A percentile compares a stretch with the other conserved stretches of the same genome.
Conservation (phyloP, 2,797 vertebrate genomes). For the Notolabrus celidotus region DNA sequence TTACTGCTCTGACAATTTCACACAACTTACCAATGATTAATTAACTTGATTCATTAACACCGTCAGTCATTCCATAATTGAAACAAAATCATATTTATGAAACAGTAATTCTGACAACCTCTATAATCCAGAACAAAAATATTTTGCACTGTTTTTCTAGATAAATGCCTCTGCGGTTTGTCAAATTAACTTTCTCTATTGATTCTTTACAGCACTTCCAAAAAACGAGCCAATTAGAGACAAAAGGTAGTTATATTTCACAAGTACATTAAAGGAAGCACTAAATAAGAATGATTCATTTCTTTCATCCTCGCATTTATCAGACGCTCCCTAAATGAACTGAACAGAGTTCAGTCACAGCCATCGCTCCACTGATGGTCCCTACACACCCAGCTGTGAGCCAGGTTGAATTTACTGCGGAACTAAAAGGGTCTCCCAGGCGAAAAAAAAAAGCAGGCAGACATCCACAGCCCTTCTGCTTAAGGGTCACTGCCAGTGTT, state of each 20-base stretch:
- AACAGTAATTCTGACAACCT: not conserved
- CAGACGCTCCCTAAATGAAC: conserved; percentile 21
- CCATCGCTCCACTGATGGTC: conserved; percentile 8
- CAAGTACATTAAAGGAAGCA: not conserved
- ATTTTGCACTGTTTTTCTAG: not conserved
- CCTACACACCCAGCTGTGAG: conserved; percentile 41
- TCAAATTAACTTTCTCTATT: not conserved
- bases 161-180: not conserved
- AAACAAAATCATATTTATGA: not conserved
- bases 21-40: not conserved
- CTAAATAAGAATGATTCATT: not conserved
- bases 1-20: not conserved
- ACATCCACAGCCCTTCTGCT: conserved; percentile 37
- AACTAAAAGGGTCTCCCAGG: conserved; percentile 40
- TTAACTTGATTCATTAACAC: not conserved
- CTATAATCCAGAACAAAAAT: not conserved
- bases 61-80: not conserved
- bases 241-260: not conserved
- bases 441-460: conserved; percentile 1
- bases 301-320: not conserved
- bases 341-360: conserved; percentile 30
- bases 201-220: not conserved
- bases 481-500: conserved; percentile 59
- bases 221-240: not conserved
- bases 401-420: conserved; percentile 27